Evolutionary conservation across 2,797 vertebrate species (phyloP).

Genomic region (Bovichtus variegatus): DNA sequence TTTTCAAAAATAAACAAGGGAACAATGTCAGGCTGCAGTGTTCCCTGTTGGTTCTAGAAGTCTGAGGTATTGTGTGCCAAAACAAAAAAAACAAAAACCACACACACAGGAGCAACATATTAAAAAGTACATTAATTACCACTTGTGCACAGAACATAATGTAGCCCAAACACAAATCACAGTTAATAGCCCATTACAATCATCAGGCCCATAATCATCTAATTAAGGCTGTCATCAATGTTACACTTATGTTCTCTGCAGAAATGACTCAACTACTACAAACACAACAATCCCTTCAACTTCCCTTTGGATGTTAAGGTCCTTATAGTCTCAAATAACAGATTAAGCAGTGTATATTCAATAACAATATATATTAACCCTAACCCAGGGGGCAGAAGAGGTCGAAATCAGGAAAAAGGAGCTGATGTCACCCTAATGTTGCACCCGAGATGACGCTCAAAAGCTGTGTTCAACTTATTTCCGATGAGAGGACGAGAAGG

Average conservation of each 20-base stretch:
- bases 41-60: constrained; percentile 5
- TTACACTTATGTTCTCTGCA: no score
- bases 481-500: constrained; percentile 3
- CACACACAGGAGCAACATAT: not conserved
- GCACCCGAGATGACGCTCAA: constrained; percentile 12
- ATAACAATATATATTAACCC: not conserved
- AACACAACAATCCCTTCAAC: not conserved
- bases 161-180: not conserved
- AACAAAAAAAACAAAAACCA: constrained; percentile 7
- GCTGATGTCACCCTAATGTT: not conserved
- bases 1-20: constrained; percentile 22
- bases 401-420: not conserved
- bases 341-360: not conserved
- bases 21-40: not conserved
- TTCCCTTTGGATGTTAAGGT: no score
- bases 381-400: constrained; percentile 35
- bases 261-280: no score
- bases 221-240: not conserved
- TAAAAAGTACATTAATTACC: not conserved
- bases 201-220: not conserved
- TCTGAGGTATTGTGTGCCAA: not conserved
- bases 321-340: no score
- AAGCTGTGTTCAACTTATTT: constrained; percentile 35
- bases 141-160: not conserved
- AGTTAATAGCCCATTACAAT: not conserved